Base-by-base conservation (phyloP, 37 sponge, comb jelly and placozoan species). In the Cliona cf. orientalis region DNA sequence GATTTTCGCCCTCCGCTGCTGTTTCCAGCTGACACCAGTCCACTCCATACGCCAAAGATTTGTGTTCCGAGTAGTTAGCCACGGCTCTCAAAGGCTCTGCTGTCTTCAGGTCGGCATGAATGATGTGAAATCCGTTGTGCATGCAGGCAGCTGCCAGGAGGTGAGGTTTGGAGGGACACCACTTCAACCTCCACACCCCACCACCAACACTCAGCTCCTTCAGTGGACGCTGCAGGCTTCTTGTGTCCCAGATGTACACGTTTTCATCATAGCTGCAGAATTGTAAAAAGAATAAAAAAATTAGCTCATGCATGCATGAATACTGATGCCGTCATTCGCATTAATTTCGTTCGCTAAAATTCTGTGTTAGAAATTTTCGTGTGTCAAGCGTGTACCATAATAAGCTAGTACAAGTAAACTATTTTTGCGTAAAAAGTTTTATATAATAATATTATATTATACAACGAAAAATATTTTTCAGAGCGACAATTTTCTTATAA, bases 111-210 rank as follows among this genome's bases (percentile, higher is more conserved):
- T 83, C 59, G 26, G 53, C 66, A 58, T 86, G 21, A 0, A 87
- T 46, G 35, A 94, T 63, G 11, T 60, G n/a, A 35, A 83, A 89
- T n/a, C 84, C 80, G 33, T 62, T 71, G 79, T 95, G 83, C 96
- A 95, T 88, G 69, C 90, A 84, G 43, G 90, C 92, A 56, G 87
- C 41, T 21, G 81, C 74, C 12, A 85, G 0, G 43, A 77, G 71
- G 66, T 80, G 34, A 9, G 90, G 66, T 46, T 78, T 34, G 4
- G 25, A 28, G 6, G 71, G 85, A 42, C 89, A 80, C 88, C 95
- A 95, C 68, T 97, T 97, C 17, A 97, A 42, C 38, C 97, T 83
- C 97, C 97, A 97, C 23, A 97, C 81, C 0, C 97, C 97, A 57
- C 97, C 97, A n/a, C 96, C 97, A 7, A 95, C 58, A 5, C 32